A percentile compares a stretch with the other conserved stretches of the same genome.
phyloP scores from a whole-genome alignment of 2,888 invertebrate species.

The Heteromyza rotundicornis region DNA sequence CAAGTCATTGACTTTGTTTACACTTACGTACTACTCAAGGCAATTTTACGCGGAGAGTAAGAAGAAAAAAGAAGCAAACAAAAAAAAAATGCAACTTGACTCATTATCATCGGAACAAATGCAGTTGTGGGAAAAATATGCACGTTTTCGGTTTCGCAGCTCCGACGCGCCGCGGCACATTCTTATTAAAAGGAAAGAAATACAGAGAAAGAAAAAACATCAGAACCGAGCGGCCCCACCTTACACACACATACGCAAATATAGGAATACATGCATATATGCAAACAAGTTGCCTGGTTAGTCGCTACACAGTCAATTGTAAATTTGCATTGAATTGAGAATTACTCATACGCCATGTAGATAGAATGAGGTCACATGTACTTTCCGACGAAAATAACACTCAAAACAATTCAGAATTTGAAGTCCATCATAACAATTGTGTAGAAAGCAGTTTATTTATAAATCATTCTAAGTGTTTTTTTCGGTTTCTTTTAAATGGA shows the following conservation, averaged over 20 bases:
- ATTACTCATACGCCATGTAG: conserved; percentile 32
- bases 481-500: conserved; percentile 8
- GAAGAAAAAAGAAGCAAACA: not conserved
- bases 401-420: too few relatives aligned
- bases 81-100: not conserved
- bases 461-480: too few relatives aligned
- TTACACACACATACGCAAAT: conserved; percentile 1
- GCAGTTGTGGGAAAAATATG: not conserved
- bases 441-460: too few relatives aligned
- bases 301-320: not conserved
- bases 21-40: conserved; percentile 14
- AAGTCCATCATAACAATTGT: too few relatives aligned
- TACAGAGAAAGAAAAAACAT: too few relatives aligned
- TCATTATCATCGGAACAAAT: not conserved
- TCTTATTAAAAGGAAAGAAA: too few relatives aligned
- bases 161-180: too few relatives aligned
- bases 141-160: not conserved
- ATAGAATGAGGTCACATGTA: conserved; percentile 21
- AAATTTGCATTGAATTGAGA: conserved; percentile 11
- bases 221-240: too few relatives aligned
- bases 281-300: not conserved
- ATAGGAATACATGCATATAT: not conserved
- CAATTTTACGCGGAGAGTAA: not conserved
- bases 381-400: too few relatives aligned
- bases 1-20: conserved; percentile 14